Conservation (phyloP, 2,113 vertebrate species). For the Pycnonotus jocosus region DNA sequence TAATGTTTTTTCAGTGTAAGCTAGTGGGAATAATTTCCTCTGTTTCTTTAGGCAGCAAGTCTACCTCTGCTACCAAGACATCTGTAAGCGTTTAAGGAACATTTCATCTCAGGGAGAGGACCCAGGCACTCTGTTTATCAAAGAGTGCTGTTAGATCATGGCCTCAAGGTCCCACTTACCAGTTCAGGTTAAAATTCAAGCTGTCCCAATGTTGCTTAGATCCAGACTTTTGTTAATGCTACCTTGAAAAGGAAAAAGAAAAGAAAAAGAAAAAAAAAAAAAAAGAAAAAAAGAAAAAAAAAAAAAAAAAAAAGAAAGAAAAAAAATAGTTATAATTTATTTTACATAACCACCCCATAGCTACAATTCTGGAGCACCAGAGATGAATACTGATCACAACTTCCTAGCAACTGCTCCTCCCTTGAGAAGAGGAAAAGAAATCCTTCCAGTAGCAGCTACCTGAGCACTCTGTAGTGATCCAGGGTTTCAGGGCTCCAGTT, state of each 20-base stretch:
- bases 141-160: neutral
- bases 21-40: neutral
- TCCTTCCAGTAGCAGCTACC: neutral
- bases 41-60: neutral
- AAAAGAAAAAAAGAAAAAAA: neutral
- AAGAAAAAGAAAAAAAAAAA: accelerated
- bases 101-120: neutral
- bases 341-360: neutral
- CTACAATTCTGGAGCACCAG: neutral
- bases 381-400: neutral
- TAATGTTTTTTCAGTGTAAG: neutral
- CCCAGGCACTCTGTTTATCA: neutral
- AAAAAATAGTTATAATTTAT: neutral
- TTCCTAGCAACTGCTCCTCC: neutral
- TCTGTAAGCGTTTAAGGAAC: neutral
- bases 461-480: neutral
- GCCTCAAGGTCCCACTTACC: neutral
- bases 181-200: neutral
- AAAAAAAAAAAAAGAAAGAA: accelerated
- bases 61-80: neutral
- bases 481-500: neutral
- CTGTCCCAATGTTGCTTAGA: neutral
- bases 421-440: neutral
- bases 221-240: neutral
- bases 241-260: neutral